Evolutionary conservation across 2,888 invertebrate genomes (phyloP).

Genomic region (Noctua janthe): DNA sequence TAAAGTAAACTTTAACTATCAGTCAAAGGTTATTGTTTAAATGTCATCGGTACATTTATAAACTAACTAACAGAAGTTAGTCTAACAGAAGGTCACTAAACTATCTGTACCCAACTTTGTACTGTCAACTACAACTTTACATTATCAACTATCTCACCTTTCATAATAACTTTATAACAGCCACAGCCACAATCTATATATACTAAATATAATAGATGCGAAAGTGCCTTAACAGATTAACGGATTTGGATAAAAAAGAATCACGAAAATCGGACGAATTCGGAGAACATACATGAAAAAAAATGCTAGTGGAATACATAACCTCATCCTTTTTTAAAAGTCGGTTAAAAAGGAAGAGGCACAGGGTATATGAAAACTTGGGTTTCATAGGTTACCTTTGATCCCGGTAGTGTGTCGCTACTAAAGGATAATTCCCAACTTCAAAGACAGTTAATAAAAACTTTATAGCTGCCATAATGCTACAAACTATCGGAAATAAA

Average conservation of each 20-base stretch:
- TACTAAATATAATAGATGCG: no score
- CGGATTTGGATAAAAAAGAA: background rate
- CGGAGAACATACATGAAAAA: no score
- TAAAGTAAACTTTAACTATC: background rate
- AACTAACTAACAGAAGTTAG: background rate
- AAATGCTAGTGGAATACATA: background rate
- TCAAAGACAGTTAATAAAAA: background rate
- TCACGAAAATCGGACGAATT: no score
- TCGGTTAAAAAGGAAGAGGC: no score
- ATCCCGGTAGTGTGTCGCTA: background rate
- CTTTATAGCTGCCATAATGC: constrained; percentile 9
- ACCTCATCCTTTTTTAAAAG: no score
- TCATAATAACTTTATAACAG: background rate
- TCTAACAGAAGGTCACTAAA: background rate
- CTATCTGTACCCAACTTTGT: background rate
- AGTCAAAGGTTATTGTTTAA: background rate
- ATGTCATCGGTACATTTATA: background rate
- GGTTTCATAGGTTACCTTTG: background rate
- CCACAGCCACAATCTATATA: background rate
- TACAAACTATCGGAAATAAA: constrained; percentile 51
- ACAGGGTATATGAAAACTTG: background rate
- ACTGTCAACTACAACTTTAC: background rate
- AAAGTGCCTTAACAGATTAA: background rate
- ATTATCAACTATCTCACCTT: constrained; percentile 10
- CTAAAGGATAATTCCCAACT: background rate